Conservation (phyloP, 2,113 vertebrate genomes). For the Strix uralensis region DNA sequence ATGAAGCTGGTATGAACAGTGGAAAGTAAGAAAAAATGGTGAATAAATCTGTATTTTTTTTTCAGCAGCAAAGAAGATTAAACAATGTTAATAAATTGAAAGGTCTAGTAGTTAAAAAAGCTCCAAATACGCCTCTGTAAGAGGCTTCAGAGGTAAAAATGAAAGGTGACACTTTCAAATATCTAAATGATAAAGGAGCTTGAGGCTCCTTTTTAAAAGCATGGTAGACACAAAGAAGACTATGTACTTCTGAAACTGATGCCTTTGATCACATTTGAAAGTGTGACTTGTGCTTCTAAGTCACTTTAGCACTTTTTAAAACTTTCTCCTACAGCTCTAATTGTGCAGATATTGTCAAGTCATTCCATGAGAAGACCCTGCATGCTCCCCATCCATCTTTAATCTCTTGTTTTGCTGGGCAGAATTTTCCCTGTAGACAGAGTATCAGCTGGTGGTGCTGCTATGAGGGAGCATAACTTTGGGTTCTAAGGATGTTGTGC, state of each 20-base stretch:
- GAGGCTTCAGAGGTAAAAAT: constrained; percentile 29
- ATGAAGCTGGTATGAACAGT: neutral
- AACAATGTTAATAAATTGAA: constrained; percentile 1
- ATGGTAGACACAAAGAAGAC: neutral
- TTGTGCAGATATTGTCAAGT: constrained; percentile 3
- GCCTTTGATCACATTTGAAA: constrained; percentile 42
- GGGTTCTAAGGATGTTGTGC: neutral
- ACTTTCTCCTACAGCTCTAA: constrained; percentile 6
- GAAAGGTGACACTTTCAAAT: neutral
- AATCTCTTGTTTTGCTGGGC: constrained; percentile 34
- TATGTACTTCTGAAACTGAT: neutral
- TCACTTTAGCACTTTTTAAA: constrained; percentile 9
- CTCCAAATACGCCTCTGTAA: neutral
- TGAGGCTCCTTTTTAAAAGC: neutral
- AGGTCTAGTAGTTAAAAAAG: neutral
- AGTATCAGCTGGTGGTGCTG: neutral
- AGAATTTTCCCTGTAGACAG: neutral
- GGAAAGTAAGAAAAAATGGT: neutral
- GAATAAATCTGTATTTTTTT: neutral
- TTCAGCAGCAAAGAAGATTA: neutral
- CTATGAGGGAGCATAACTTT: neutral
- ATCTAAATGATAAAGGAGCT: neutral
- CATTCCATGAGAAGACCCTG: constrained; percentile 34
- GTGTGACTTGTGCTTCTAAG: neutral
- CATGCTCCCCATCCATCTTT: neutral